Evolutionary conservation across 2,797 vertebrate species (phyloP), one percentile per base, ranked within the genome.

Genomic region (Sebastes hopkinsi): DNA sequence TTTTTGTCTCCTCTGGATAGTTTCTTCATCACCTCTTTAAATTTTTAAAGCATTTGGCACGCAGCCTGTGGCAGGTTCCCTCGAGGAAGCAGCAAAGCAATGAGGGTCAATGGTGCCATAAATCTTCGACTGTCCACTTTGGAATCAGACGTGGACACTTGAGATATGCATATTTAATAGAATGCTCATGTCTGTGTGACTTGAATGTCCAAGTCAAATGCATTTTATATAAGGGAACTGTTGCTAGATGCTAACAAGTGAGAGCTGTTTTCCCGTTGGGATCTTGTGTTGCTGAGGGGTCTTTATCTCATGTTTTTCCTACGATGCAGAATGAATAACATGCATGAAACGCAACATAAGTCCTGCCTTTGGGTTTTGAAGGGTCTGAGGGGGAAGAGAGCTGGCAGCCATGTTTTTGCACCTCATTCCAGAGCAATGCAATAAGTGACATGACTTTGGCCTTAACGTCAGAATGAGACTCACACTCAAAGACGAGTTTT

Each of bases 21-120:
- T 97, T 97, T 98, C 97, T 96, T 96, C 97, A 96, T 96, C 98
- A 98, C 97, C 97, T 98, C 97, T 97, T 99, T 98, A 98, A 98
- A 97, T 97, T 72, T 97, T 98, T 97, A 97, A 96, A 94, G 96
- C 95, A 92, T 94, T 98, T 98, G 97, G 97, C 96, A 86, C 94
- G 88, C 90, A 95, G 97, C 96, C 96, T 93, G 94, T 93, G 92
- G 95, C 94, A 95, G 94, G 93, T 97, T 96, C 97, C 97, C 96
- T 94, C 90, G 95, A 97, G 97, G 96, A 97, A 97, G 94, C 93
- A 91, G 94, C 91, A 88, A 95, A 95, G 95, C 95, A 96, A 92
- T 92, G 92, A 88, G 93, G 96, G 95, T 97, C 97, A 96, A 92
- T 91, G 92, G 93, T 81, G 92, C 94, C 87, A 95, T 97, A 97